Percentiles rank a stretch among this genome's conserved stretches.
Conservation (phyloP, 2,113 vertebrate species). For the Myiozetetes cayanensis region DNA sequence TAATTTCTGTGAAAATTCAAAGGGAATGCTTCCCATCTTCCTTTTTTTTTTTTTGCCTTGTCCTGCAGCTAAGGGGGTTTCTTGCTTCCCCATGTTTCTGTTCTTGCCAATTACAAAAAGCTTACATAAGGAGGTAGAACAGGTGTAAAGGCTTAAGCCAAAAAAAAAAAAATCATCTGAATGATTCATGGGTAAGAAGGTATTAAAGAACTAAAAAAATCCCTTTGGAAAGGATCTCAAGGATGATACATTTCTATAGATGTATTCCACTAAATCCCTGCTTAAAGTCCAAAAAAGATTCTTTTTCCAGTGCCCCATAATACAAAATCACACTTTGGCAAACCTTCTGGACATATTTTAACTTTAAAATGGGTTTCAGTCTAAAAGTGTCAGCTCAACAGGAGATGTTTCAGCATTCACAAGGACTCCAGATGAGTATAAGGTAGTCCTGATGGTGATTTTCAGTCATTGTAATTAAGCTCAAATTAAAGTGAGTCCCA, state of each 20-base stretch:
- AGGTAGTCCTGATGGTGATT: neutral
- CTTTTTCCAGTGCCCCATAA: neutral
- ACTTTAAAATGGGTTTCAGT: neutral
- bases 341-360: neutral
- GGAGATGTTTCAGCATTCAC: neutral
- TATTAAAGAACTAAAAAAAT: neutral
- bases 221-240: neutral
- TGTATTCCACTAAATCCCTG: neutral
- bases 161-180: neutral
- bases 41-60: neutral
- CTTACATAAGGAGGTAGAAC: neutral
- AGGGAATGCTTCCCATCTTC: neutral
- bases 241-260: neutral
- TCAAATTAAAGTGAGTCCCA: conserved; percentile 2
- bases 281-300: neutral
- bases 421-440: neutral
- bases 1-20: neutral
- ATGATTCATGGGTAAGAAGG: neutral
- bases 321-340: neutral
- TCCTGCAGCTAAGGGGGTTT: neutral
- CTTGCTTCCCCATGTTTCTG: neutral
- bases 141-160: neutral
- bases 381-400: neutral
- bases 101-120: neutral
- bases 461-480: conserved; percentile 3